phyloP scores from a whole-genome alignment of 2,113 vertebrate genomes.

The Charadrius vociferus region DNA sequence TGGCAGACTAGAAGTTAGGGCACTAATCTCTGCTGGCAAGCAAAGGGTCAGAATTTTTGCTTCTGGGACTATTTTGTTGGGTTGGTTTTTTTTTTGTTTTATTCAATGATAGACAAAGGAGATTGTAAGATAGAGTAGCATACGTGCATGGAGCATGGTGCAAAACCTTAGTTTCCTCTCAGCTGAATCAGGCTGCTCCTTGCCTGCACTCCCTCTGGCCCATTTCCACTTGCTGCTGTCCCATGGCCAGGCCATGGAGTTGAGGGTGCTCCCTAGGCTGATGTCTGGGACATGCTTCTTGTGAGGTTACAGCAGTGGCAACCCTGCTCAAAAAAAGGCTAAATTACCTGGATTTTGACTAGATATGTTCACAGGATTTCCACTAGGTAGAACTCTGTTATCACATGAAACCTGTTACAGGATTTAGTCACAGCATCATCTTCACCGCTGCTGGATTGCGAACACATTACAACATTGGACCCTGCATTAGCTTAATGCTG shows the following conservation, averaged over 20 bases:
- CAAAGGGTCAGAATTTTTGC: not conserved
- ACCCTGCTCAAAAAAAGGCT: not conserved
- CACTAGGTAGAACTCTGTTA: not conserved
- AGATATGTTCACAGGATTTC: not conserved
- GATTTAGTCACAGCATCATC: not conserved
- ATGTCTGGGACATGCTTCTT: rapidly evolving
- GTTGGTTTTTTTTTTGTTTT: not conserved
- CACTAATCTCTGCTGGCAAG: not conserved
- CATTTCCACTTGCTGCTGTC: not conserved
- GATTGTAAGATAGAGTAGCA: not conserved
- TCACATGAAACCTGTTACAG: not conserved
- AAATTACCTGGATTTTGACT: not conserved
- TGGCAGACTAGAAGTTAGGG: not conserved
- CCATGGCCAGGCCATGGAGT: not conserved
- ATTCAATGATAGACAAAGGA: not conserved
- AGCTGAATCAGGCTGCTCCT: no score
- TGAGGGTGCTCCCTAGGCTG: not conserved
- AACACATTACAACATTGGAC: rapidly evolving
- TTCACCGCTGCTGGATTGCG: not conserved
- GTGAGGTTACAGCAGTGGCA: not conserved
- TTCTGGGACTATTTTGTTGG: not conserved
- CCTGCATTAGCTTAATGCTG: not conserved
- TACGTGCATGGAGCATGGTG: not conserved
- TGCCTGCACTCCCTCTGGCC: no score
- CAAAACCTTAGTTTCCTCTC: not conserved